Conservation (phyloP, 1,140 invertebrate genomes). For the Listronotus bonariensis region DNA sequence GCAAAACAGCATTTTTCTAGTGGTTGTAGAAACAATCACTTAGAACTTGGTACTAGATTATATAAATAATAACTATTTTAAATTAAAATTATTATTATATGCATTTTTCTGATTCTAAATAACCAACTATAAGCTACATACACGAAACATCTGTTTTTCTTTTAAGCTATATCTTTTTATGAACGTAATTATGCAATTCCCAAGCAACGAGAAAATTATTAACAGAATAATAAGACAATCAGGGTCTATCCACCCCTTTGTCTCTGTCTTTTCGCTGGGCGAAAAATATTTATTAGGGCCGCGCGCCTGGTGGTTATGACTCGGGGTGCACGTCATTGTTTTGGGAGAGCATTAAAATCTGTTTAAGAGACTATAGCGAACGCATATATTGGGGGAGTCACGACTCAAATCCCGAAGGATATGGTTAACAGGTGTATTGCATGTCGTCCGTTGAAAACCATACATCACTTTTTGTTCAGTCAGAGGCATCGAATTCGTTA, state of each 20-base stretch:
- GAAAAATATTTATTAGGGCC: constrained; percentile 51
- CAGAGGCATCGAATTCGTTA: constrained; percentile 6
- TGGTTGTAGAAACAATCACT: too few species aligned
- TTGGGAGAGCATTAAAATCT: constrained; percentile 54
- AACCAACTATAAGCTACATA: too few species aligned
- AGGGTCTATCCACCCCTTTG: constrained; percentile 4
- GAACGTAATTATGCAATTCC: constrained; percentile 11
- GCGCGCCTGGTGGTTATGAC: constrained; percentile 46
- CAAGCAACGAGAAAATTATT: constrained; percentile 8
- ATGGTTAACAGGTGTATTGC: constrained; percentile 53
- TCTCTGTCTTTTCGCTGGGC: constrained; percentile 21
- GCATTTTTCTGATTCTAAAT: too few species aligned
- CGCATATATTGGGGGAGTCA: constrained; percentile 44
- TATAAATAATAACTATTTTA: too few species aligned
- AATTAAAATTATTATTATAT: too few species aligned
- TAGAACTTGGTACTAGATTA: too few species aligned
- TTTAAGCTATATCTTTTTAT: constrained; percentile 1
- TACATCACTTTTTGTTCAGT: constrained; percentile 12
- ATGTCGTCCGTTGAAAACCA: constrained; percentile 40
- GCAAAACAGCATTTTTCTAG: too few species aligned
- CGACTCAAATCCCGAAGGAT: constrained; percentile 43
- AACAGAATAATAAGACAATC: constrained; percentile 21
- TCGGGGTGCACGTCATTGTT: constrained; percentile 51
- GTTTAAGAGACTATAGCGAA: constrained; percentile 47
- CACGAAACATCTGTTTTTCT: too few species aligned